A percentile compares a stretch with the other conserved stretches of the same genome.
These are phyloP conservation scores for Endomychus coccineus DNA, from an alignment of 2,888 invertebrate genomes.

Conservation along the genomic window DNA sequence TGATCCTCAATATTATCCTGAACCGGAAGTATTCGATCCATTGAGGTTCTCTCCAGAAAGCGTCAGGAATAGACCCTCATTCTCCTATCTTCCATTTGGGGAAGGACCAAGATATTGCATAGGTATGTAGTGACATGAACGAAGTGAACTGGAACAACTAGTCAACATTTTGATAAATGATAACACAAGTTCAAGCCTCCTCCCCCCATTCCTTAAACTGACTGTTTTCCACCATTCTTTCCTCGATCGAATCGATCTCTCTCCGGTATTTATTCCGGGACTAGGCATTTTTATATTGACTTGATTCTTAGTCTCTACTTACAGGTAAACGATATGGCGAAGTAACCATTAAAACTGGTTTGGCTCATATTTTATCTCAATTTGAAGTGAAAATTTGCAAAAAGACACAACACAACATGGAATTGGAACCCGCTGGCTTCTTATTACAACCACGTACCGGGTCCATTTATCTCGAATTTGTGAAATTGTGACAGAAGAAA, in stretches of 20 bases:
- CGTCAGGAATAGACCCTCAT: neutral
- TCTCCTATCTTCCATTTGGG: conserved; percentile 2
- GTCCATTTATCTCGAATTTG: no score
- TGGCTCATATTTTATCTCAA: conserved; percentile 5
- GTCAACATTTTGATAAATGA: no score
- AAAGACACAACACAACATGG: conserved; percentile 1
- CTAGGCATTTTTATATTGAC: no score
- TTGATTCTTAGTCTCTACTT: no score
- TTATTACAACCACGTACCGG: neutral
- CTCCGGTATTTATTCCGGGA: no score
- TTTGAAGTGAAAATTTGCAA: conserved; percentile 2
- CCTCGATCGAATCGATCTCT: no score
- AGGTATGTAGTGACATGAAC: neutral
- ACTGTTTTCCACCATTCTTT: neutral
- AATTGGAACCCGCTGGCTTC: neutral
- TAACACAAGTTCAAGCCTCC: no score
- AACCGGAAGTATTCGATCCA: conserved; percentile 1
- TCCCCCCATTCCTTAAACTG: neutral
- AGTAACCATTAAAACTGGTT: neutral
- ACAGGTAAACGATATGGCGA: neutral
- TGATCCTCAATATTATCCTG: conserved; percentile 4
- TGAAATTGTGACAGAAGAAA: no score
- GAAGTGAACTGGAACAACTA: no score
- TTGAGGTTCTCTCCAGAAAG: neutral
- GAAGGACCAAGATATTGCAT: conserved; percentile 4